phyloP scores from a whole-genome alignment of 1,140 invertebrate species.

The Leptopilina boulardi region DNA sequence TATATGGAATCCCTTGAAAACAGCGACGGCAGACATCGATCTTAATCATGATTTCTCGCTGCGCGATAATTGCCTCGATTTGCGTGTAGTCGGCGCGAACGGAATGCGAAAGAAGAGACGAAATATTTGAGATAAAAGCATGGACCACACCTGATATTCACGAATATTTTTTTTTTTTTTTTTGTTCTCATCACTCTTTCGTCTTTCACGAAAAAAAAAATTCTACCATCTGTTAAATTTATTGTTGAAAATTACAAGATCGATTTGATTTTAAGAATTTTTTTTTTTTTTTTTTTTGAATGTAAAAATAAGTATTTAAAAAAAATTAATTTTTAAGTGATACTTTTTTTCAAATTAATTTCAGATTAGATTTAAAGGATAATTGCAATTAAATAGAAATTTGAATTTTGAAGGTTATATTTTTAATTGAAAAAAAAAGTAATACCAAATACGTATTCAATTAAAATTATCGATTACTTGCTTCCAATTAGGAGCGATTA shows the following conservation, averaged over 20 bases:
- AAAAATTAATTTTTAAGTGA: too few species aligned
- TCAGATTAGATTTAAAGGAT: too few species aligned
- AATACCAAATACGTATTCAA: too few species aligned
- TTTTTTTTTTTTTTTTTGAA: neutral
- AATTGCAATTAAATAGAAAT: too few species aligned
- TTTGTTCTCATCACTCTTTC: neutral
- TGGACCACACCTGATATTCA: neutral
- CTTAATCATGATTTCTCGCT: slow-evolving; percentile 18
- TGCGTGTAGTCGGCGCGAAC: slow-evolving; percentile 16
- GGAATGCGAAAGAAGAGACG: slow-evolving; percentile 13
- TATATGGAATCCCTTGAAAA: slow-evolving; percentile 20
- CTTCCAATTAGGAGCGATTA: too few species aligned
- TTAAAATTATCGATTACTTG: too few species aligned
- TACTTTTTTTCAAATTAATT: too few species aligned
- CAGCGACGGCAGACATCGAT: slow-evolving; percentile 25
- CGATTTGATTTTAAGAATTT: neutral
- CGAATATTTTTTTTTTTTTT: neutral
- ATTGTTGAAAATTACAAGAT: neutral
- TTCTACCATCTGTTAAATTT: neutral
- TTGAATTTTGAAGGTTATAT: too few species aligned
- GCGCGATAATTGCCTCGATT: slow-evolving; percentile 26
- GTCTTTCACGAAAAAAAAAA: neutral
- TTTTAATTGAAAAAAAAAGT: too few species aligned
- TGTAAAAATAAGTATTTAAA: too few species aligned
- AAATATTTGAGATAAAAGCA: neutral